Conservation (phyloP, 1,140 invertebrate genomes). For the Trypoxylus dichotomus region DNA sequence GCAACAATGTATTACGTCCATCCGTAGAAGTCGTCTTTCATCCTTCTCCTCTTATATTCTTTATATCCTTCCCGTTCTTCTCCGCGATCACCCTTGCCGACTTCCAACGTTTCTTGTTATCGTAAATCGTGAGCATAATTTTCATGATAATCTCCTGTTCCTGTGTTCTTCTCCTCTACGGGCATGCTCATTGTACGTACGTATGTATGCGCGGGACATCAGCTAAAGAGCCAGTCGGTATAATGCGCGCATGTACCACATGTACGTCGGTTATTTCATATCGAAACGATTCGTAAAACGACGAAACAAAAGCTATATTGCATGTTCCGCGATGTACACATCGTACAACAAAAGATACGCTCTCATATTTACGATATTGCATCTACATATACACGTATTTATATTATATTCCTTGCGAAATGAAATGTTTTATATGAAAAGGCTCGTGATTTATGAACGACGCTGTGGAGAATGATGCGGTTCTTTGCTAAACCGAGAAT, state of each 20-base stretch:
- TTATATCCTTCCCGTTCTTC: not conserved
- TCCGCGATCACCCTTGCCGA: not conserved
- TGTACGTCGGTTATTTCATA: not conserved
- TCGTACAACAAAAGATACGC: not conserved
- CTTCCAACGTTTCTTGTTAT: conserved; percentile 4
- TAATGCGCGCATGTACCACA: not conserved
- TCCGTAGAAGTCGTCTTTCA: conserved; percentile 14
- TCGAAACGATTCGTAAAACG: conserved; percentile 2
- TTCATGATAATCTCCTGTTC: conserved; percentile 5
- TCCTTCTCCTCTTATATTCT: not conserved
- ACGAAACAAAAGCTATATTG: not conserved
- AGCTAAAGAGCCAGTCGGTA: not conserved
- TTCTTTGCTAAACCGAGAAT: no score
- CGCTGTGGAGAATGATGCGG: no score
- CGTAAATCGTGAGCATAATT: conserved; percentile 23
- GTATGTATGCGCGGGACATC: not conserved
- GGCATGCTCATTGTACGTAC: not conserved
- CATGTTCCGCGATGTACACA: not conserved
- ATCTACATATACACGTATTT: not conserved
- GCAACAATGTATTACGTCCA: conserved; percentile 20
- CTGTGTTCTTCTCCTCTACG: not conserved
- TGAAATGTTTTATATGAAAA: not conserved
- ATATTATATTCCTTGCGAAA: not conserved
- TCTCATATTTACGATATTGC: conserved; percentile 13
- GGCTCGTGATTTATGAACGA: not conserved